Evolutionary conservation across 2,888 invertebrate species (phyloP).

Genomic region (Ectemnius cavifrons): DNA sequence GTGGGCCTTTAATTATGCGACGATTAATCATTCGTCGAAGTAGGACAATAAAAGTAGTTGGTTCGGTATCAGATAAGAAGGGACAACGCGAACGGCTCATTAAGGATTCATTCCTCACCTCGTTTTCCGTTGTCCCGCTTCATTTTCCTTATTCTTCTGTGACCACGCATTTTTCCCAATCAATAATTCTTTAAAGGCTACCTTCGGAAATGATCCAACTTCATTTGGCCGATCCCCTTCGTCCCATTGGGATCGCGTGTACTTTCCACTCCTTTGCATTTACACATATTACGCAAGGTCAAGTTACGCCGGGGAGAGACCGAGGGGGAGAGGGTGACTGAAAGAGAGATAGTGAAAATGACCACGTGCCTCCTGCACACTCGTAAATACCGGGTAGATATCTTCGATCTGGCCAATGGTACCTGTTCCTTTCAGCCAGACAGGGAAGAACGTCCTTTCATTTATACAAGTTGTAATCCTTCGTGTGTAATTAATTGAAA

Average conservation of each 20-base stretch:
- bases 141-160: not conserved
- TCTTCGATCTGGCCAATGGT: constrained; percentile 13
- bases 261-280: constrained; percentile 10
- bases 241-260: constrained; percentile 16
- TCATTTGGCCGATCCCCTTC: not conserved
- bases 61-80: constrained; percentile 2
- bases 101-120: constrained; percentile 8
- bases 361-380: constrained; percentile 46
- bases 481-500: too few species aligned
- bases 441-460: too few species aligned
- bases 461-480: too few species aligned
- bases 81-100: constrained; percentile 21
- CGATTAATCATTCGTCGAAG: constrained; percentile 17
- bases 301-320: constrained; percentile 4
- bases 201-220: constrained; percentile 1
- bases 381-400: constrained; percentile 15
- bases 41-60: constrained; percentile 1
- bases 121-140: too few species aligned
- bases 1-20: constrained; percentile 9
- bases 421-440: not conserved
- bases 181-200: not conserved
- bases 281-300: constrained; percentile 37
- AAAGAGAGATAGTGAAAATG: constrained; percentile 22
- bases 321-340: not conserved
- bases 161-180: not conserved